Conservation (phyloP, 2,888 invertebrate species). For the Acanthosepion pharaonis region DNA sequence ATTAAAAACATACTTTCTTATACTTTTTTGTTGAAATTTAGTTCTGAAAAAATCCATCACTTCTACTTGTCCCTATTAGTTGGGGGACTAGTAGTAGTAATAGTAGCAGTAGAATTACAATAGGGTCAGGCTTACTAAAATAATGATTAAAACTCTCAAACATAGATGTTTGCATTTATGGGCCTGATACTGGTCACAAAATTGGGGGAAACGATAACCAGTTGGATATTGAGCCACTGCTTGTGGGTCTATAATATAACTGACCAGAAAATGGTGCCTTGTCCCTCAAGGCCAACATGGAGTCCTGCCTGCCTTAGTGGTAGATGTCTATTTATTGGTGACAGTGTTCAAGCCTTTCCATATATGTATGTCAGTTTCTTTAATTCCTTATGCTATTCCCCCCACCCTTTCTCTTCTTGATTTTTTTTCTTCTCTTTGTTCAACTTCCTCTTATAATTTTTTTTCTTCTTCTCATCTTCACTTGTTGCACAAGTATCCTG, state of each 20-base stretch:
- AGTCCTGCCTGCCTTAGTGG: slow-evolving; percentile 33
- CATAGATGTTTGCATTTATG: background rate
- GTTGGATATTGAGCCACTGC: background rate
- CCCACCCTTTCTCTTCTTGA: background rate
- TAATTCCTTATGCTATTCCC: background rate
- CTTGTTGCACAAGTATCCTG: background rate
- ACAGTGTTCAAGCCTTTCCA: background rate
- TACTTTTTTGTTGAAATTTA: too few relatives aligned
- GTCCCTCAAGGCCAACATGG: slow-evolving; percentile 5
- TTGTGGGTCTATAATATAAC: background rate
- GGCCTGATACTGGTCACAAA: slow-evolving; percentile 3
- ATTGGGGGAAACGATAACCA: background rate
- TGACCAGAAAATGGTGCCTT: slow-evolving; percentile 11
- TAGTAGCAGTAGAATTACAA: too few relatives aligned
- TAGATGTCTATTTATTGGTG: background rate
- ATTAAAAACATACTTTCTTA: too few relatives aligned
- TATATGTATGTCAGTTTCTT: background rate
- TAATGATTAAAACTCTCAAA: background rate
- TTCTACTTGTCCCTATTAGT: too few relatives aligned
- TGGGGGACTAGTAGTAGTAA: too few relatives aligned
- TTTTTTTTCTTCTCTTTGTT: background rate
- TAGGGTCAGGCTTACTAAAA: background rate
- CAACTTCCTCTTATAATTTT: background rate
- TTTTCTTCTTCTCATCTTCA: too few relatives aligned
- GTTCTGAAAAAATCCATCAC: too few relatives aligned